Evolutionary conservation across 2,113 vertebrate species (phyloP).

Genomic region (Oreochromis aureus): DNA sequence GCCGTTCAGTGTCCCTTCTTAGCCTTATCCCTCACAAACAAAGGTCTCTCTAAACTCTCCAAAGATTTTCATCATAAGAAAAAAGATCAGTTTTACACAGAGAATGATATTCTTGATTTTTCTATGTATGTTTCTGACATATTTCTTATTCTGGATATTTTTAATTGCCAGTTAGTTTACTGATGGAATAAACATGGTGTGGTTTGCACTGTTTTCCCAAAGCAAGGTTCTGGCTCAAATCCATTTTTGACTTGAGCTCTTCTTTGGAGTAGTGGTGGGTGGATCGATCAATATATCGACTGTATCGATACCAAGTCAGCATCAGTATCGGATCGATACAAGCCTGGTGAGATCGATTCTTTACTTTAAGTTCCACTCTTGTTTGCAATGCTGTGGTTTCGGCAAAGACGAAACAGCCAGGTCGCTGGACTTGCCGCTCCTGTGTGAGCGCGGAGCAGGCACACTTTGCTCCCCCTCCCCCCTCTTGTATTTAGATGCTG

Average conservation of each 20-base stretch:
- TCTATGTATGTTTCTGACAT: neutral
- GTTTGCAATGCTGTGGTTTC: neutral
- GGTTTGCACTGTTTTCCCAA: neutral
- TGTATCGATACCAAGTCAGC: neutral
- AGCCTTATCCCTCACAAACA: neutral
- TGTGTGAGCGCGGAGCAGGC: neutral
- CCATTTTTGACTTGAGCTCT: neutral
- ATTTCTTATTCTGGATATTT: neutral
- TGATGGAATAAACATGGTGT: neutral
- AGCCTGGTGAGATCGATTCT: neutral
- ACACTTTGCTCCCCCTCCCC: neutral
- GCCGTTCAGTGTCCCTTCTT: neutral
- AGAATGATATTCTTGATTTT: neutral
- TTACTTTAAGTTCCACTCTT: neutral
- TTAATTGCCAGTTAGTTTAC: neutral
- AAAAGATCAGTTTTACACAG: neutral
- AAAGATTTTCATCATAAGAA: neutral
- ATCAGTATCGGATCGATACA: neutral
- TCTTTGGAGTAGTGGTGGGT: neutral
- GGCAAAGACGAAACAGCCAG: neutral
- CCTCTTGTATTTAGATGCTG: neutral
- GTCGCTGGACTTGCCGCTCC: neutral
- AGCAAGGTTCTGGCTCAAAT: neutral
- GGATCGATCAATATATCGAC: neutral
- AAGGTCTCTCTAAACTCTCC: neutral